Base-by-base conservation (phyloP, 2,113 vertebrate genomes). In the Malurus cyaneus region DNA sequence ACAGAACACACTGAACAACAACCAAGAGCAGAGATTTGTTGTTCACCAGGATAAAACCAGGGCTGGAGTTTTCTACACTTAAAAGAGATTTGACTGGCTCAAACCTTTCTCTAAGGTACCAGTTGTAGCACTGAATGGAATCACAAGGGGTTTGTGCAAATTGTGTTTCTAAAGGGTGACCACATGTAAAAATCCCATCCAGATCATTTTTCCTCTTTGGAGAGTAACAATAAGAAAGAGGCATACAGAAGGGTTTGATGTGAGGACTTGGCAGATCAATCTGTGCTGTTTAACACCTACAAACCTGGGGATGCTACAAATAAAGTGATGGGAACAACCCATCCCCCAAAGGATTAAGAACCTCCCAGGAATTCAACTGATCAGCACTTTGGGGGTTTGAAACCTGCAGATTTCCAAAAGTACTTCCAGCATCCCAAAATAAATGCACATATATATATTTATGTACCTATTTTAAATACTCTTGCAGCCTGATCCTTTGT, bases 141-240 rank as follows among this genome's bases (percentile, higher is more conserved):
- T 5, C 20, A 4, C 36, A 28, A 31, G 26, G 46, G 39, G 2
- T 34, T 94, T 11, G 23, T 34, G 50, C 20, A 72, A 85, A 81
- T 32, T 5, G 11, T 1, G 4, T 34, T 93, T 57, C 61, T 23
- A 32, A 32, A 53, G 41, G 34, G 56, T 14, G 64, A 28, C 26
- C 47, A 34, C 0, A 0, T 18, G 31, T 65, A 44, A 60, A 66
- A 89, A 62, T 32, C 12, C 4, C 44, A 12, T 1, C 1, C 0
- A 41, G 50, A 20, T 17, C 1, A 2, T 3, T 18, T 57, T 52
- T 41, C 16, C 69, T 53, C 15, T 39, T 67, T 41, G 50, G 59
- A 34, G 50, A 25, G 42, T 2, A 34, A 18, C 31, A 24, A 2
- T 3, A 67, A 76, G 6, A 17, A 42, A 72, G 79, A 76, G 41